Conservation (phyloP, 1,140 invertebrate genomes). For the Dendrolimus kikuchii region DNA sequence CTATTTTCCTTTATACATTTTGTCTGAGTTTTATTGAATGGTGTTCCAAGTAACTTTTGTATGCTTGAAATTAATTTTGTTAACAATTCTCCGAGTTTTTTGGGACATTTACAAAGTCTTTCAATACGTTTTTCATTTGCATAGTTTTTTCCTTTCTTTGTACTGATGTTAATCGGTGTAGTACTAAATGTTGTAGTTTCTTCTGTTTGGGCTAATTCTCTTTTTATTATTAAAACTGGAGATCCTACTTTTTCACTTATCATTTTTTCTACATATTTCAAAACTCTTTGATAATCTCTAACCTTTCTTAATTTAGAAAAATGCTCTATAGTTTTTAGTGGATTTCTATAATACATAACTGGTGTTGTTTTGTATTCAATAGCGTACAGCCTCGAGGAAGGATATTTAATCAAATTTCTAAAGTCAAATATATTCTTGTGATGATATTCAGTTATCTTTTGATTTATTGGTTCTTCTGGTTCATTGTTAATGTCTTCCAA, state of each 20-base stretch:
- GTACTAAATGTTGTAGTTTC: constrained; percentile 11
- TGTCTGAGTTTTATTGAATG: too few species aligned
- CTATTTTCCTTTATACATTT: too few species aligned
- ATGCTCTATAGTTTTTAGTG: constrained; percentile 33
- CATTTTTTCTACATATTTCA: constrained; percentile 50
- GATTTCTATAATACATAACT: constrained; percentile 34
- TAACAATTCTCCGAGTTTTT: constrained; percentile 24
- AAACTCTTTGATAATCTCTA: constrained; percentile 41
- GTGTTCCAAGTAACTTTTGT: background rate
- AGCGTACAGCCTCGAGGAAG: too few species aligned
- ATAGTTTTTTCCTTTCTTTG: constrained; percentile 2
- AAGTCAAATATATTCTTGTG: too few species aligned
- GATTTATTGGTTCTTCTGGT: too few species aligned
- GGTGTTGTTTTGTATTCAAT: constrained; percentile 42
- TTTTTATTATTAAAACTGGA: constrained; percentile 22
- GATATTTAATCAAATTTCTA: too few species aligned
- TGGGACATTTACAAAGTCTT: constrained; percentile 27
- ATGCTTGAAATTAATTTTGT: constrained; percentile 29
- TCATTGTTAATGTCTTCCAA: too few species aligned
- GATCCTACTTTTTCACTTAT: constrained; percentile 35
- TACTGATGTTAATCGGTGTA: constrained; percentile 15
- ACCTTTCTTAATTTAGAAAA: constrained; percentile 46
- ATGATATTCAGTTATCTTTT: too few species aligned
- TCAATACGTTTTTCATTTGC: too few species aligned
- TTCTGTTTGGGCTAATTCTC: constrained; percentile 19